Base-by-base conservation (phyloP, 2,797 vertebrate species). In the Bryconaethiops microstoma region DNA sequence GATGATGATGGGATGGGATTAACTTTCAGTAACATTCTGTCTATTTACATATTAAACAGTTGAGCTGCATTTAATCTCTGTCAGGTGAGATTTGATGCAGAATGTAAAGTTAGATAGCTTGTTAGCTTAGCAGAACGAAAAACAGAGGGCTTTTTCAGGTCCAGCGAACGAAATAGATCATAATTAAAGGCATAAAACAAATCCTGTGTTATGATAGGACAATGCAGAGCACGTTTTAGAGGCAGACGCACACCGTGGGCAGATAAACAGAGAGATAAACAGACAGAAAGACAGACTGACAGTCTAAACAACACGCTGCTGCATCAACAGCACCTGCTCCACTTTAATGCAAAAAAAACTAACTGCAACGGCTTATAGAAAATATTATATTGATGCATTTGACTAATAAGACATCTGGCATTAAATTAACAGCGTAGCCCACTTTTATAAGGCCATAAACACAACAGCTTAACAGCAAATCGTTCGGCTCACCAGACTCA, bases 401-500 rank as follows among this genome's bases (percentile, higher is more conserved):
- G 17, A n/a, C 2, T 29, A 10, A 40, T 4, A 42, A 16, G 60
- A 23, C 35, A 2, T 35, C 4, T 23, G 39, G 42, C 13, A 13
- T 1, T 23, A 16, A 74, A 74, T 17, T 39, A 4, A 4, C 7
- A 45, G 4, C 45, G 17, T 7, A 16, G 13, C 0, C 5, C 4
- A 45, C 17, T 21, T 23, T 40, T 1, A 42, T 0, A 13, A 16
- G 3, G 45, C 16, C 4, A 25, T 2, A 60, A 0, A 13, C 2
- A 6, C 1, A 23, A 62, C 19, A 60, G n/a, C 40, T 35, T 4
- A 21, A 65, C 23, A 71, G 10, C 13, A 81, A 85, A 88, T 88
- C 85, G 95, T 67, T 96, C 93, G 19, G 60, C 81, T 78, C 70
- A 97, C 97, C 96, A 85, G 96, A 97, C 81, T 97, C 96, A 91